phyloP scores from a whole-genome alignment of 2,113 vertebrate genomes.

The Emberiza fucata region DNA sequence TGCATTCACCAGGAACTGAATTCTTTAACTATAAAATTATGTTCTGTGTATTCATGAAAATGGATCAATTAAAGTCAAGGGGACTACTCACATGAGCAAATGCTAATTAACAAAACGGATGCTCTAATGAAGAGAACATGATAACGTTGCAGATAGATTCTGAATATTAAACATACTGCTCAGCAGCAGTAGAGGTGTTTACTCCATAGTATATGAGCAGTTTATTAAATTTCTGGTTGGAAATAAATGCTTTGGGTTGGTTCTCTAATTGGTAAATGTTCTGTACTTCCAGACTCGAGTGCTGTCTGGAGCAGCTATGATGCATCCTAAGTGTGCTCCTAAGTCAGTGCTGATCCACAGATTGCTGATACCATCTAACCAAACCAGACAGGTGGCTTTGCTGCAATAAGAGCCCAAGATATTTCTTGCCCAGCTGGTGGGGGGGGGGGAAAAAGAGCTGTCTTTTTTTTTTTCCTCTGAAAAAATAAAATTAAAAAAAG shows the following conservation, averaged over 20 bases:
- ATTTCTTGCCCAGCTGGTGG: background rate
- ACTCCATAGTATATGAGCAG: slow-evolving; percentile 8
- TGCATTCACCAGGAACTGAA: slow-evolving; percentile 15
- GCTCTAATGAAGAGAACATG: slow-evolving; percentile 60
- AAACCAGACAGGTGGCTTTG: background rate
- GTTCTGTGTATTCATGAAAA: slow-evolving; percentile 55
- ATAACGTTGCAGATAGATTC: slow-evolving; percentile 49
- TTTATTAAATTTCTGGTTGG: slow-evolving; percentile 45
- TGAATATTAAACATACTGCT: slow-evolving; percentile 52
- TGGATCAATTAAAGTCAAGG: slow-evolving; percentile 65
- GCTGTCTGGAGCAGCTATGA: slow-evolving; percentile 11
- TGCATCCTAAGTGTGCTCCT: background rate
- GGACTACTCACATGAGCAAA: slow-evolving; percentile 60
- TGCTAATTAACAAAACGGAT: slow-evolving; percentile 55
- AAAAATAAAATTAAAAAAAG: slow-evolving; percentile 24
- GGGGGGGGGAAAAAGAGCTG: background rate
- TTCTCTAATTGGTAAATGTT: slow-evolving; percentile 47
- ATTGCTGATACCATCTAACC: background rate
- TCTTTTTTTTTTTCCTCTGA: background rate
- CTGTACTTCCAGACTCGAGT: slow-evolving; percentile 11
- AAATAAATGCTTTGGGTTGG: slow-evolving; percentile 43
- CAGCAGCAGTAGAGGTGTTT: slow-evolving; percentile 8
- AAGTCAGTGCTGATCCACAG: background rate
- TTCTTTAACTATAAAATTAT: slow-evolving; percentile 49
- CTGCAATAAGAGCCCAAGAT: background rate